Base-by-base conservation (phyloP, 2,797 vertebrate genomes). In the Lates japonicus region DNA sequence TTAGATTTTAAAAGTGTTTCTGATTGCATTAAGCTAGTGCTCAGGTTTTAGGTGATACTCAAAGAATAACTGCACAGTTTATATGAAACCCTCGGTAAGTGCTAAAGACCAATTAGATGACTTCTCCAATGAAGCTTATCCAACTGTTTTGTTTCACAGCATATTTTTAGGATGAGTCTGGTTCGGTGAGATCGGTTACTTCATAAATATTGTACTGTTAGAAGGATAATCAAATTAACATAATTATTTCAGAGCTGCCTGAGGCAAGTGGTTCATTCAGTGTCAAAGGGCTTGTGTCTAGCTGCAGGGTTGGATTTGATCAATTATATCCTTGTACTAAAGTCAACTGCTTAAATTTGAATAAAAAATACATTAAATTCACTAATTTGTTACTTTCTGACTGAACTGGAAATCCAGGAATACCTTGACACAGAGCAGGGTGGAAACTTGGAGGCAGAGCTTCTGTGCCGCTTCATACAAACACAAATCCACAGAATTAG, bases 1-100 rank as follows among this genome's bases (percentile, higher is more conserved):
- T 95, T 92, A 60, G 88, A 94, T 94, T 92, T 88, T 88, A 86
- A 90, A 91, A 85, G 80, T 85, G 85, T 65, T 79, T 86, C 57
- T 85, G 87, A 94, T 91, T 90, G 82, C 74, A 91, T 93, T 93
- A 91, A 78, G 73, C 60, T 63, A 69, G 77, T 74, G 85, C 85
- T 84, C 80, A 81, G 90, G 87, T 90, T 91, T 88, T 85, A 91
- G 89, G 83, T 85, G 81, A 87, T 85, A 70, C 84, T 80, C 42
- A 58, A 69, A 90, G 76, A 59, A 76, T 77, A 84, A 84, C 77
- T 68, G 60, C 42, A 39, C 25, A 2, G 57, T 84, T 88, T 76
- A 83, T 81, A 84, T 66, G 58, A 88, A 88, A 83, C 39, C 11
- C 60, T 84, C 78, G 81, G 69, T 64, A 70, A 87, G 90, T 78